Evolutionary conservation across 2,797 vertebrate species (phyloP).

Genomic region (Hydrocynus forskahlii): DNA sequence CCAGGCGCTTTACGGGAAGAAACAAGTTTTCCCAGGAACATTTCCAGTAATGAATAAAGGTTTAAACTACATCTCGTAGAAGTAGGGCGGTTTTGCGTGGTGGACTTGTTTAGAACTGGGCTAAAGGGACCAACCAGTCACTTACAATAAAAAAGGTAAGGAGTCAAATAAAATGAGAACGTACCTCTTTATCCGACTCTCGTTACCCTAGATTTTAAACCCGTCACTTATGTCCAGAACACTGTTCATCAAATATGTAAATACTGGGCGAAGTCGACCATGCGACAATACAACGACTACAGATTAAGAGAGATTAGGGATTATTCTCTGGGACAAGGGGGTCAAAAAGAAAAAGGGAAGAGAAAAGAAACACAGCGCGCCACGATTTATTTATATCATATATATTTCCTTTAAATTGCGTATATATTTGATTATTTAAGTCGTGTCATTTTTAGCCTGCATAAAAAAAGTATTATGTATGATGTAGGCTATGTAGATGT

Average conservation of each 20-base stretch:
- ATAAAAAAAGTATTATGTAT: no score
- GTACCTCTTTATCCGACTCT: constrained; percentile 65
- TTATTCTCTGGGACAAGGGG: constrained; percentile 44
- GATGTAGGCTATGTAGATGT: no score
- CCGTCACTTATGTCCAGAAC: constrained; percentile 31
- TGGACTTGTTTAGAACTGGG: background rate
- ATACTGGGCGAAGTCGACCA: constrained; percentile 46
- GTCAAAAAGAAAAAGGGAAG: background rate
- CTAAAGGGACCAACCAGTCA: background rate
- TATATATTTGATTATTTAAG: no score
- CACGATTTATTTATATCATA: background rate
- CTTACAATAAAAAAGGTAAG: background rate
- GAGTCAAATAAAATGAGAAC: background rate
- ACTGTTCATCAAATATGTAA: constrained; percentile 24
- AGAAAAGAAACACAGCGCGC: background rate
- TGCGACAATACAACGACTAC: constrained; percentile 18
- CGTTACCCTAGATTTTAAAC: constrained; percentile 43
- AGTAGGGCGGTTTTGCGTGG: background rate
- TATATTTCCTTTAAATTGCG: background rate
- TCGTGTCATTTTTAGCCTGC: no score
- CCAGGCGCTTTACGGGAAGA: background rate
- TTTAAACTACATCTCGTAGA: no score
- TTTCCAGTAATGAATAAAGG: background rate
- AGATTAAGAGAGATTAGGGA: constrained; percentile 79
- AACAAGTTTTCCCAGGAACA: background rate